A percentile compares a stretch with the other conserved stretches of the same genome.
Conservation (phyloP, 2,113 vertebrate genomes). For the Xerus inauris region DNA sequence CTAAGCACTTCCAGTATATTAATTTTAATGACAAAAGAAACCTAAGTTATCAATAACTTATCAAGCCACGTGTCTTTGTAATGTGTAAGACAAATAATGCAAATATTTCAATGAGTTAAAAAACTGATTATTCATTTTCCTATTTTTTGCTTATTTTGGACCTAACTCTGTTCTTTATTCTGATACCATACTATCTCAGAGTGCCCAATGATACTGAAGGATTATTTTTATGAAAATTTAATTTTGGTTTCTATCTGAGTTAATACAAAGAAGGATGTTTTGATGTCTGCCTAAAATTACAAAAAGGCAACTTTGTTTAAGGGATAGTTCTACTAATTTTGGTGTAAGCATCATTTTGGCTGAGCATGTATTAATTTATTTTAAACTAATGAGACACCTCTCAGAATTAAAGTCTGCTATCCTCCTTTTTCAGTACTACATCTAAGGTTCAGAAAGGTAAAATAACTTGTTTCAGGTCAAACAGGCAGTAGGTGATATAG, state of each 20-base stretch:
- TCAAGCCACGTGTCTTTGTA: background rate
- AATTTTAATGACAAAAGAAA: background rate
- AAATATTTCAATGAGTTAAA: background rate
- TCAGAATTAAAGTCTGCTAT: background rate
- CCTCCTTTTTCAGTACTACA: slow-evolving; percentile 1
- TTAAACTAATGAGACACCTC: background rate
- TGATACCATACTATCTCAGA: background rate
- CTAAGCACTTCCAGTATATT: background rate
- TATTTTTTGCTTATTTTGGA: background rate
- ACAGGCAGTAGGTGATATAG: background rate
- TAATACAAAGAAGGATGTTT: background rate
- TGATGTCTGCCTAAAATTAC: background rate
- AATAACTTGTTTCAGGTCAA: background rate
- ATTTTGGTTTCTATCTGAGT: background rate
- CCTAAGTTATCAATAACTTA: background rate
- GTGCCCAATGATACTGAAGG: background rate
- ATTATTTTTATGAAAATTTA: background rate
- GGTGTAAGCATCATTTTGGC: background rate
- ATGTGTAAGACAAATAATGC: background rate
- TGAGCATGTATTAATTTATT: background rate
- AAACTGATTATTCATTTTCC: background rate
- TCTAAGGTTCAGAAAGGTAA: background rate
- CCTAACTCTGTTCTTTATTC: background rate
- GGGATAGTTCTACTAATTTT: background rate
- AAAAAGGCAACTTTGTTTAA: background rate